Percentiles rank a stretch among this genome's conserved stretches.
These are phyloP conservation scores for Hylaeus anthracinus DNA, from an alignment of 1,140 invertebrate species.

Conservation along the genomic window DNA sequence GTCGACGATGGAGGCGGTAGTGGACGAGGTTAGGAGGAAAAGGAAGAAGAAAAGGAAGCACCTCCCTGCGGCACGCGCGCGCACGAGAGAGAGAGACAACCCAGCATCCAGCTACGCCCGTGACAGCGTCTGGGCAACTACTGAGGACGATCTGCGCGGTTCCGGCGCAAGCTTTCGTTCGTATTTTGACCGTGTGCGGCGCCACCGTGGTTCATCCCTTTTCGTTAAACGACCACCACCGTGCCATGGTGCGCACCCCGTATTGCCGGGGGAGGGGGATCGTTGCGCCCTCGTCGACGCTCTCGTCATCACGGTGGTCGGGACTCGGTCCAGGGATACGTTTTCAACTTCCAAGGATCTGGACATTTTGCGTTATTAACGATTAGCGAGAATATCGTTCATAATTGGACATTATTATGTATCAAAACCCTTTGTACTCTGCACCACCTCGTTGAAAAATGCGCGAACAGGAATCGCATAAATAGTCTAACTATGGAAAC, in stretches of 20 bases:
- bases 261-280: neutral
- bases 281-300: neutral
- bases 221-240: conserved; percentile 26
- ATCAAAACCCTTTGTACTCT: too few relatives aligned
- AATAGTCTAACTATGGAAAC: too few relatives aligned
- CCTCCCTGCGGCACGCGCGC: conserved; percentile 66
- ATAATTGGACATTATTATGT: too few relatives aligned
- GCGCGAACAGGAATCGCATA: too few relatives aligned
- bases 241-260: conserved; percentile 5
- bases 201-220: conserved; percentile 51
- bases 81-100: conserved; percentile 67
- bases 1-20: conserved; percentile 15
- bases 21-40: conserved; percentile 60
- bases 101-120: conserved; percentile 76
- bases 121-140: conserved; percentile 77
- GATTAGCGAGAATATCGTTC: too few relatives aligned
- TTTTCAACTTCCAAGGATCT: too few relatives aligned
- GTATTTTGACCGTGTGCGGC: conserved; percentile 55
- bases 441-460: too few relatives aligned
- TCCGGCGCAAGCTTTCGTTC: conserved; percentile 71
- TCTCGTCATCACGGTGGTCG: neutral
- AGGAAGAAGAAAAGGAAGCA: conserved; percentile 68
- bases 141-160: conserved; percentile 71
- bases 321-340: too few relatives aligned
- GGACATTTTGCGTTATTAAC: too few relatives aligned